Base-by-base conservation (phyloP, 1,140 invertebrate genomes). In the Leucophenga varia region DNA sequence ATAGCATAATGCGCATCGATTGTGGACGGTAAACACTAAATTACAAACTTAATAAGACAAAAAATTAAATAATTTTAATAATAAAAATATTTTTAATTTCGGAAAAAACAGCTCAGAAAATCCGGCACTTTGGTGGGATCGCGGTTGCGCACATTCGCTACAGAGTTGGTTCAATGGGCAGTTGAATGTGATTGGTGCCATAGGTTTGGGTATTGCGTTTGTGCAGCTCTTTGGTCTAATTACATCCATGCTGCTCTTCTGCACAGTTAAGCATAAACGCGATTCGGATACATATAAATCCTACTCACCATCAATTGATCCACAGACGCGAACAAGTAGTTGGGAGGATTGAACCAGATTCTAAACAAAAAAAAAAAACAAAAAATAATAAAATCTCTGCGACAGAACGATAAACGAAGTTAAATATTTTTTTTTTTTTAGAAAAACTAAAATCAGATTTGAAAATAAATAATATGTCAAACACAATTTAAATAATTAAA, bases 191-290 rank as follows among this genome's bases (percentile, higher is more conserved):
- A 78, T 88, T 3, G 87, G 86, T 0, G 81, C 84, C 20, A 79
- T 87, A n/a, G 85, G 84, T 2, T 75, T 89, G 22, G 78, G 84
- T 1, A 82, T 89, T n/a, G 86, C 84, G 2, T 89, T 85, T 52
- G 76, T 85, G 18, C 84, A 85, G 75, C 75, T 90, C 14, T 89
- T 89, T 61, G 86, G 87, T 2, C 75, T 89, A 32, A 83, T 89
- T 20, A 83, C 86, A 3, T 88, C 87, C 18, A 86, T 89, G 84
- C 77, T 90, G 28, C 67, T 90, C 2, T 88, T 89, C 59, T 89
- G 86, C 69, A 88, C 86, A 3, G 83, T 87, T 25, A 82, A 83
- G 51, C 82, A 87, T 61, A 87, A 86, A 72, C 77, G 82, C 20
- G 79, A 80, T 2, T 84, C 84, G n/a, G 81, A 84, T 57, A 84